Evolutionary conservation across 2,113 vertebrate species (phyloP), one percentile per base, ranked within the genome.

Genomic region (Thunnus thynnus): DNA sequence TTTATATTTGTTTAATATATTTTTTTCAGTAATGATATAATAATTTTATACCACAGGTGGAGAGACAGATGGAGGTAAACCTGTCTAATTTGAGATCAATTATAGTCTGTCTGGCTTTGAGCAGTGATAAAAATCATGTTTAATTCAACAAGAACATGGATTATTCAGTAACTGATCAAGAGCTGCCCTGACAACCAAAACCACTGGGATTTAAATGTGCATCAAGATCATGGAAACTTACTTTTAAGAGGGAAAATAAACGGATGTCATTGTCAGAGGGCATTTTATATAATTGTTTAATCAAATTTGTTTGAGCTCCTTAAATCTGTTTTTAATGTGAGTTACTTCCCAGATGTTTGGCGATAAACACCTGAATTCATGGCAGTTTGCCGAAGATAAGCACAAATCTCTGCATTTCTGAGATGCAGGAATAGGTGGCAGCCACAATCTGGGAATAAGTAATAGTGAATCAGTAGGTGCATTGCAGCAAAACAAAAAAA

Each of bases 111-210:
- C 22, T 47, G 51, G 13, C 57, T 57, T 52, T 44, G 30, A 55
- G 44, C 27, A 14, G 17, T 32, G 48, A 60, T 65, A 20, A 27
- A 85, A 68, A 57, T 20, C 67, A 69, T 61, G 18, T 81, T 48
- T 79, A 62, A 79, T 74, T 84, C 55, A 81, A 67, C 7, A 44
- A 22, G 48, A 66, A 48, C 63, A 32, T 80, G 32, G 82, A 76
- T 85, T 81, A 76, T 81, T 89, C 60, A 69, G n/a, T 62, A 55
- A 55, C n/a, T 5, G 47, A 78, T 88, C 60, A 84, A 84, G 78
- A 72, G 13, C 9, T 22, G 27, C 8, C 64, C 18, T 51, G 11
- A 61, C 79, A 66, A 69, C 25, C 8, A 36, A 44, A 52, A 52
- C 50, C 30, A 3, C 13, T 9, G 9, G 47, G 44, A 64, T 36